Conservation (phyloP, 1,140 invertebrate genomes). For the Andricus grossulariae region DNA sequence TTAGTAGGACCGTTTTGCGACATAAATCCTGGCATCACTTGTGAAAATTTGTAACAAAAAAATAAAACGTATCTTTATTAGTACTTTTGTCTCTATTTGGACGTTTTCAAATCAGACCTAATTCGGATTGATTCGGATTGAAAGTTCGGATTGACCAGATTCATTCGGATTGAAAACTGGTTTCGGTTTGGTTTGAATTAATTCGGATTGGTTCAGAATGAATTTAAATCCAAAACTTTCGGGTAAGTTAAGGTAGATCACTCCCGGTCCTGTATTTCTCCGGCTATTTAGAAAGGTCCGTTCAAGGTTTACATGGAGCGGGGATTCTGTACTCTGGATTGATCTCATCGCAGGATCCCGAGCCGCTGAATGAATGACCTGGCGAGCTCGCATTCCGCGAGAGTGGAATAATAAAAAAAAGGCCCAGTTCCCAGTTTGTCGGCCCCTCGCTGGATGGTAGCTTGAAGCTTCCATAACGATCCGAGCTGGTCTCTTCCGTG, state of each 20-base stretch:
- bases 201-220: slow-evolving; percentile 1
- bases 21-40: too few species aligned
- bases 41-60: too few species aligned
- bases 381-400: slow-evolving; percentile 54
- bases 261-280: background rate
- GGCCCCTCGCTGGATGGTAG: background rate
- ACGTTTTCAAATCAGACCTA: background rate
- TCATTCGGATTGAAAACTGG: too few species aligned
- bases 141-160: background rate
- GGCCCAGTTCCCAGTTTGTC: slow-evolving; percentile 1
- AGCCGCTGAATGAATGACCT: slow-evolving; percentile 64
- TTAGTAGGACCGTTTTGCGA: too few species aligned
- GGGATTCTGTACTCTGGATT: slow-evolving; percentile 38
- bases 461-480: slow-evolving; percentile 38
- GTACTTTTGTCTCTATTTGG: too few species aligned
- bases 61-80: too few species aligned
- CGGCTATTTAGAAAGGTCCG: slow-evolving; percentile 11
- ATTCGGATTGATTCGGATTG: background rate
- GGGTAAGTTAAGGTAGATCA: background rate
- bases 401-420: slow-evolving; percentile 55
- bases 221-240: background rate
- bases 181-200: background rate
- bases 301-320: slow-evolving; percentile 34
- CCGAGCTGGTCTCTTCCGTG: slow-evolving; percentile 43
- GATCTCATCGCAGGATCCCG: slow-evolving; percentile 45